Base-by-base conservation (phyloP, 2,888 invertebrate genomes). In the Drosophila gaucha region DNA sequence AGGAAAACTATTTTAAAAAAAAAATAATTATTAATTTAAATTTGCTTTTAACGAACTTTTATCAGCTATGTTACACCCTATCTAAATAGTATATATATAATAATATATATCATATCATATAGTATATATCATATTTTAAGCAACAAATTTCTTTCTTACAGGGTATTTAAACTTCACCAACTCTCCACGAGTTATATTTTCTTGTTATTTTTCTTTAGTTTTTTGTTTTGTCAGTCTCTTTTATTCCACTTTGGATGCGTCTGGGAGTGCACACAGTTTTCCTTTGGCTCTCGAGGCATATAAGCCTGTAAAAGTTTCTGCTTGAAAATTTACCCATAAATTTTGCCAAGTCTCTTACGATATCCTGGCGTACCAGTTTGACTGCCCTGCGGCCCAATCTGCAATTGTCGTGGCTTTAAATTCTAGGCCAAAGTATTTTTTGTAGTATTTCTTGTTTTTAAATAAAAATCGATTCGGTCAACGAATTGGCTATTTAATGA, bases 401-500 rank as follows among this genome's bases (percentile, higher is more conserved):
- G 43, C 52, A 56, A 60, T 56, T 60, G 38, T 51, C 58, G 62
- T 47, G 35, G 55, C 52, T 57, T 74, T 36, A 60, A 57, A 56
- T 39, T 39, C 31, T 12, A 10, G 51, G 30, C 51, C 51, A 50
- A 8, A 16, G 18, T 9, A 16, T 31, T 16, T 31, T n/a, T n/a
- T n/a, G 26, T 6, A 43, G 46, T 20, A 35, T 16, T 30, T 30
- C 9, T 57, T 12, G 16, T 16, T 43, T 56, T 59, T 55, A 38
- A 68, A 26, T 38, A 50, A 30, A 30, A 47, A 75, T 70, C 52
- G 50, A 43, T 51, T 41, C 46, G 38, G 12, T 36, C 28, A 26
- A 10, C 36, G 38, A 36, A 67, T 54, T 44, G 43, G 38, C 35
- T 36, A 50, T 43, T 50, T 76, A 76, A 74, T 65, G 74, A 65